Evolutionary conservation across 1,140 invertebrate genomes (phyloP), one percentile per base, ranked within the genome.

Genomic region (Fopius arisanus): DNA sequence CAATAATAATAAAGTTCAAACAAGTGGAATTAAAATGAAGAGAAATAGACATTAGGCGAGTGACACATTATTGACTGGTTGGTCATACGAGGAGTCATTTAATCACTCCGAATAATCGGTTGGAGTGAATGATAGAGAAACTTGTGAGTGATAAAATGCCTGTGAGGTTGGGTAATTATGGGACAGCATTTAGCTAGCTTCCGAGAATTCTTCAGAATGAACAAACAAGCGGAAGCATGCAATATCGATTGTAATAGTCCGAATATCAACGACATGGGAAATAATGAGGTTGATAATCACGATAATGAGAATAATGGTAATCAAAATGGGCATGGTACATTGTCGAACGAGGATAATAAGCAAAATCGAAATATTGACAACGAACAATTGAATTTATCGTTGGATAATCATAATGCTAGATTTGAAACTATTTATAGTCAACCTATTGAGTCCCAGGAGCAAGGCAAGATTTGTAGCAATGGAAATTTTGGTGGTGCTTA

Each of bases 101-200:
- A n/a, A 62, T 63, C 33, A 40, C 51, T 29, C 6, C 9, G n/a
- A 70, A 33, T 59, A 31, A 4, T 72, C 40, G 19, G 33, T n/a
- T n/a, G n/a, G 48, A 9, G 23, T 29, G 5, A 65, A 31, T 16
- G 28, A 16, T 48, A 7, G 31, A 33, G 4, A 28, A 31, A 66
- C 3, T n/a, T 29, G 67, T 73, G 73, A 75, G 77, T 76, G 26
- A 80, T 82, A 86, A 85, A 79, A 88, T 88, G 86, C 77, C 78
- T 85, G 78, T 82, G 79, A 65, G 65, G 76, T 76, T 71, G 77
- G 72, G 78, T 78, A 85, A 87, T 82, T 78, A 88, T 88, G 87
- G 86, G 87, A 86, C 87, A 88, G 86, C 86, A 79, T 74, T 86
- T 88, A 83, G 87, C 87, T 88, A 88, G 87, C 87, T 86, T 88